Percentiles rank a stretch among this genome's conserved stretches.
phyloP scores from a whole-genome alignment of 2,888 invertebrate species.

The Diloba caeruleocephala region DNA sequence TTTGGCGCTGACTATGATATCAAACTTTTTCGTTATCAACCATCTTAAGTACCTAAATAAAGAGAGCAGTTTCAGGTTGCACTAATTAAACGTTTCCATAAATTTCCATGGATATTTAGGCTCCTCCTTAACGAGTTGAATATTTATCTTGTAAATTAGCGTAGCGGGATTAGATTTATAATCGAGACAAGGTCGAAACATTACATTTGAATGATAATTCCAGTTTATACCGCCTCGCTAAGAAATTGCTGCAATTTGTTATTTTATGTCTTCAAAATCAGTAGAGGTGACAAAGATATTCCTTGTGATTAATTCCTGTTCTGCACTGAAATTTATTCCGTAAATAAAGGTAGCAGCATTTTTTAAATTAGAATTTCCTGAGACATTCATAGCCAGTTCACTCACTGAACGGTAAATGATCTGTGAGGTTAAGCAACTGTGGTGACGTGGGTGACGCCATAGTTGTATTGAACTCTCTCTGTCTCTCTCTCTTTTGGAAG shows the following conservation, averaged over 20 bases:
- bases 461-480: too few species aligned
- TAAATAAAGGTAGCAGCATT: too few species aligned
- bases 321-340: too few species aligned
- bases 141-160: slow-evolving; percentile 48
- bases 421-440: too few species aligned
- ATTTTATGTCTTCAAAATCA: slow-evolving; percentile 31
- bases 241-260: slow-evolving; percentile 36
- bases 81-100: slow-evolving; percentile 15
- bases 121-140: slow-evolving; percentile 21
- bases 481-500: too few species aligned
- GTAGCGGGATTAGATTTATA: slow-evolving; percentile 39
- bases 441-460: too few species aligned
- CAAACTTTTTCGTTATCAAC: too few species aligned
- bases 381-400: too few species aligned
- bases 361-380: too few species aligned
- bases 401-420: too few species aligned
- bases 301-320: slow-evolving; percentile 1
- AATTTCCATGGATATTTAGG: slow-evolving; percentile 14
- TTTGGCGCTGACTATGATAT: too few species aligned
- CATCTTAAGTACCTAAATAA: too few species aligned
- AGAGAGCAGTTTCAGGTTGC: not conserved
- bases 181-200: slow-evolving; percentile 34
- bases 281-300: slow-evolving; percentile 8
- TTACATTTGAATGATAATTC: slow-evolving; percentile 43
- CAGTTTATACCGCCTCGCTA: slow-evolving; percentile 31